Evolutionary conservation across 1,140 invertebrate species (phyloP).

Genomic region (Plodia interpunctella): DNA sequence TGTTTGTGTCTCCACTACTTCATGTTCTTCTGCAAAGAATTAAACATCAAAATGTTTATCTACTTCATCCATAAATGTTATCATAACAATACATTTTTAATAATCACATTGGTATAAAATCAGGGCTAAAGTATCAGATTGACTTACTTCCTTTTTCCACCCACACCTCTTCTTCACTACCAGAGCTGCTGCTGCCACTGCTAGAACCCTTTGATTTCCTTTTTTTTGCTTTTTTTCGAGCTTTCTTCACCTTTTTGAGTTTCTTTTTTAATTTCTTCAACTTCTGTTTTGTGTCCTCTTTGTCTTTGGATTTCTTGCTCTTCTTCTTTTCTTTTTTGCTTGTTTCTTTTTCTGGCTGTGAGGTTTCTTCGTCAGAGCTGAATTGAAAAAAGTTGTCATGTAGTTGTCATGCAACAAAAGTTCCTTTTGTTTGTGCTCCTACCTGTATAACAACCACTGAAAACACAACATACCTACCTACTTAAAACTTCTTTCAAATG

Average conservation of each 20-base stretch:
- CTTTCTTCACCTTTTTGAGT: conserved; percentile 79
- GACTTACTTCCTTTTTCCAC: conserved; percentile 83
- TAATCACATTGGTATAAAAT: neutral
- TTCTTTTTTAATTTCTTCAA: conserved; percentile 79
- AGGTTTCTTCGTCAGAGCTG: conserved; percentile 58
- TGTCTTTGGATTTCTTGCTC: conserved; percentile 68
- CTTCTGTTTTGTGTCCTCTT: conserved; percentile 73
- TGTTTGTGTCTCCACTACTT: neutral
- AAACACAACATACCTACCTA: no score
- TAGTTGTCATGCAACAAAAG: no score
- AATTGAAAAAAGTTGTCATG: neutral
- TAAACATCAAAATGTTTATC: conserved; percentile 10
- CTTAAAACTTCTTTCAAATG: no score
- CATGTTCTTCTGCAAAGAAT: conserved; percentile 37
- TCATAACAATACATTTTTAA: no score
- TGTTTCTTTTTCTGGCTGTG: conserved; percentile 35
- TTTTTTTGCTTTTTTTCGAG: conserved; percentile 76
- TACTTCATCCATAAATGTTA: no score
- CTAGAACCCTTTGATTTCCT: conserved; percentile 63
- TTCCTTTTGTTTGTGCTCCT: no score
- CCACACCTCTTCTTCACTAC: conserved; percentile 79
- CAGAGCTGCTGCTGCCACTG: conserved; percentile 46
- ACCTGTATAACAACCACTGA: no score
- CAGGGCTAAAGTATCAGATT: neutral
- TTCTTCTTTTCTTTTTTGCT: conserved; percentile 73